Conservation (phyloP, 2,113 vertebrate species). For the Nanorana parkeri region DNA sequence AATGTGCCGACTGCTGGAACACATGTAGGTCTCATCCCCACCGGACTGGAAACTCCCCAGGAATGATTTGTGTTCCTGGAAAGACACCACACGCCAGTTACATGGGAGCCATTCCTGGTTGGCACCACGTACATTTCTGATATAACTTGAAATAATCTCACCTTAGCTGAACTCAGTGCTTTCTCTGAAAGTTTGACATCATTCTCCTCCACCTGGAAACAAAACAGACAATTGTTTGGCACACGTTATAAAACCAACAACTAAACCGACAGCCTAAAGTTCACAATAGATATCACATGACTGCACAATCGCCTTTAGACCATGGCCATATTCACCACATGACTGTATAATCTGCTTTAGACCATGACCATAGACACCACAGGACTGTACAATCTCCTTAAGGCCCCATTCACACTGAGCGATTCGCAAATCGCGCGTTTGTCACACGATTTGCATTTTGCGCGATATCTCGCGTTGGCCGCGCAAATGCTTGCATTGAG, state of each 20-base stretch:
- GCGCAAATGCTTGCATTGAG: too few species aligned
- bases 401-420: too few species aligned
- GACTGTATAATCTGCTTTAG: too few species aligned
- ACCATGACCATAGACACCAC: too few species aligned
- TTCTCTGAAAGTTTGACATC: conserved; percentile 89
- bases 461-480: too few species aligned
- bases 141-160: conserved; percentile 51
- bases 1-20: conserved; percentile 77
- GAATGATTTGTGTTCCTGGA: conserved; percentile 77
- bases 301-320: too few species aligned
- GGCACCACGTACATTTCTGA: not conserved
- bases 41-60: conserved; percentile 81
- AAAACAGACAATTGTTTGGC: not conserved
- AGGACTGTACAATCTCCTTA: too few species aligned
- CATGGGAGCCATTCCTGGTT: not conserved
- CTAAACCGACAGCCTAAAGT: too few species aligned
- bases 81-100: not conserved
- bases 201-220: conserved; percentile 85
- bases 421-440: too few species aligned
- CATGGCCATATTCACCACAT: too few species aligned
- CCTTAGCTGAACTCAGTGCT: conserved; percentile 79
- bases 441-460: too few species aligned
- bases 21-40: conserved; percentile 82
- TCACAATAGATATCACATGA: too few species aligned
- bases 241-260: not conserved